Conservation (phyloP, 2,888 invertebrate genomes). For the Eulithis prunata region DNA sequence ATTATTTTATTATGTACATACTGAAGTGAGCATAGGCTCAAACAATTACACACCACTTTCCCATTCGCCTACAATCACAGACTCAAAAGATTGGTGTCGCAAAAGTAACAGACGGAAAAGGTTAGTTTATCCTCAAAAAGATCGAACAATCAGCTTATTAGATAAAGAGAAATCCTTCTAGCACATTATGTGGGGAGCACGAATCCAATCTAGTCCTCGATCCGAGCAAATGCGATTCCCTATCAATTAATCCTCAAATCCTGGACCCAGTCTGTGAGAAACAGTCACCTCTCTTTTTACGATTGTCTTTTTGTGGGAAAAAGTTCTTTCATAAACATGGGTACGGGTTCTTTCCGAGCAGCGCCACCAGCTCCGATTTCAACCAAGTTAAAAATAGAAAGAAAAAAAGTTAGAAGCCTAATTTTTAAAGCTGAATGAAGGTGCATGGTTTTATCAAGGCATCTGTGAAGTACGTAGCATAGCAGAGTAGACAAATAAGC, state of each 20-base stretch:
- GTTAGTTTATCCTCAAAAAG: slow-evolving; percentile 29
- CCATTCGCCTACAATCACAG: slow-evolving; percentile 2
- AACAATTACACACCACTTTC: background rate
- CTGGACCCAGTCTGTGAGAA: slow-evolving; percentile 20
- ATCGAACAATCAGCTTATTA: slow-evolving; percentile 37
- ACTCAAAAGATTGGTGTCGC: background rate
- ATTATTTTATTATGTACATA: too few relatives aligned
- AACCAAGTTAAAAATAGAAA: too few relatives aligned
- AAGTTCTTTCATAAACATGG: too few relatives aligned
- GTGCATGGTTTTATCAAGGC: too few relatives aligned
- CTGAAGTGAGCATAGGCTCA: too few relatives aligned
- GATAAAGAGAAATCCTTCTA: slow-evolving; percentile 36
- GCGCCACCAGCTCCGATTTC: too few relatives aligned
- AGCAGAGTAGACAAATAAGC: too few relatives aligned
- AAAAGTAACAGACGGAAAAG: slow-evolving; percentile 17
- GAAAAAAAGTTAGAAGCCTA: too few relatives aligned
- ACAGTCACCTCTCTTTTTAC: slow-evolving; percentile 7
- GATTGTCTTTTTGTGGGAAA: background rate
- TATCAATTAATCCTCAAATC: slow-evolving; percentile 44
- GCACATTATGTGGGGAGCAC: slow-evolving; percentile 37
- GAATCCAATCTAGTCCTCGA: slow-evolving; percentile 42
- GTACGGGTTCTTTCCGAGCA: too few relatives aligned
- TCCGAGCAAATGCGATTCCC: slow-evolving; percentile 39
- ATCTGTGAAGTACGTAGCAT: too few relatives aligned
- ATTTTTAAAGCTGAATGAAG: too few relatives aligned